A percentile compares a stretch with the other conserved stretches of the same genome.
Conservation (phyloP, 2,888 invertebrate species). For the Heteromurus nitidus region DNA sequence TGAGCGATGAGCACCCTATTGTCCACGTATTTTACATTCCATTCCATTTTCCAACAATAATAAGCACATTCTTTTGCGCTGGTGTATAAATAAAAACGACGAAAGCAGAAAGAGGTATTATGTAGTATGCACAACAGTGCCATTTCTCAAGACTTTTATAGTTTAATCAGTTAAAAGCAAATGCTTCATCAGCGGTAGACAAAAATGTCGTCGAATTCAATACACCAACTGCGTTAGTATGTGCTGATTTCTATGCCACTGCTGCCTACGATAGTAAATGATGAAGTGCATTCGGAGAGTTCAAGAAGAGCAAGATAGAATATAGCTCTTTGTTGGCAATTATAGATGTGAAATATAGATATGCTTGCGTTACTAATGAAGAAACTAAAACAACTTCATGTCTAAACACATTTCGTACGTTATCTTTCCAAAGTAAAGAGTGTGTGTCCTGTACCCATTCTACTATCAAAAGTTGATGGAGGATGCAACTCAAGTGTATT, state of each 20-base stretch:
- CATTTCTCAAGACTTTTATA: not conserved
- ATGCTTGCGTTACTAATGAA: not conserved
- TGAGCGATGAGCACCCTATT: not conserved
- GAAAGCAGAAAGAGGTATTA: not conserved
- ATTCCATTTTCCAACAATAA: conserved; percentile 19
- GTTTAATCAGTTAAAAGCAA: not conserved
- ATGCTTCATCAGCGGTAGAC: not conserved
- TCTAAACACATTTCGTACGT: not conserved
- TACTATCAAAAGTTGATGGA: not conserved
- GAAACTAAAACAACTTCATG: not conserved
- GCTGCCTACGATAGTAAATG: not conserved
- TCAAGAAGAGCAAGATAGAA: too few species aligned
- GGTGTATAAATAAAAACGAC: conserved; percentile 14
- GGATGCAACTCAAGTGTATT: not conserved
- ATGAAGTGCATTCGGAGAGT: too few species aligned
- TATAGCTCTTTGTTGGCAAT: too few species aligned
- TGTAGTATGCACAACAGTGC: not conserved
- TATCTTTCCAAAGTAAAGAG: not conserved
- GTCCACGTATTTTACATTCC: conserved; percentile 6
- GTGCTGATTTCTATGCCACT: not conserved
- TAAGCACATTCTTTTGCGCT: conserved; percentile 11
- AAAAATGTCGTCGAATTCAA: not conserved
- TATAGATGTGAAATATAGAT: too few species aligned
- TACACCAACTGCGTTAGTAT: too few species aligned
- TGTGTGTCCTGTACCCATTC: not conserved